A percentile compares a stretch with the other conserved stretches of the same genome.
Evolutionary conservation across 2,797 vertebrate genomes (phyloP).

Genomic region (Channa striata): DNA sequence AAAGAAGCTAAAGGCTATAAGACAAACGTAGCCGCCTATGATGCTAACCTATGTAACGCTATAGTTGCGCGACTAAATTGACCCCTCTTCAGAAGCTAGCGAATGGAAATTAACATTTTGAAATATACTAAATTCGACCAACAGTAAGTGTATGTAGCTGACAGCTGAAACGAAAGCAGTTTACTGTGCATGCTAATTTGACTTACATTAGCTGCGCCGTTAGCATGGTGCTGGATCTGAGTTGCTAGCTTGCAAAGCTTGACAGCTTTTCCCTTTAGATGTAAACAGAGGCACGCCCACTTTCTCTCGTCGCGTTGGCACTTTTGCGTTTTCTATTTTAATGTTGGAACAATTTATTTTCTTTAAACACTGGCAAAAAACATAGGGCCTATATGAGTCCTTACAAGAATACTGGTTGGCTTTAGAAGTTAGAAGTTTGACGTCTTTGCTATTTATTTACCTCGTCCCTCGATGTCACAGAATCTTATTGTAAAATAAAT

Average conservation of each 20-base stretch:
- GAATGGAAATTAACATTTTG: neutral
- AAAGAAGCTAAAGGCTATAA: conserved; percentile 20
- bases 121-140: neutral
- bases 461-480: neutral
- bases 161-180: neutral
- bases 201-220: neutral
- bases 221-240: conserved; percentile 30
- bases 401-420: neutral
- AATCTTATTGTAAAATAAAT: neutral
- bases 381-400: neutral
- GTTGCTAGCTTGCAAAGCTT: conserved; percentile 12
- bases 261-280: conserved; percentile 5
- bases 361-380: neutral
- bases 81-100: neutral
- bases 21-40: conserved; percentile 32
- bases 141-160: rapidly evolving
- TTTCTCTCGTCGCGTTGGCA: neutral
- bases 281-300: conserved; percentile 74
- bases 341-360: neutral
- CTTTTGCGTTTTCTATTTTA: neutral
- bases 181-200: conserved; percentile 2
- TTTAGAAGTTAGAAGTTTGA: neutral
- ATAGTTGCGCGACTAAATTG: neutral
- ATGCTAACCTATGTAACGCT: conserved; percentile 20
- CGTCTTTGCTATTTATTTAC: neutral